Evolutionary conservation across 1,140 invertebrate genomes (phyloP), one percentile per base, ranked within the genome.

Genomic region (Bombyx mandarina): DNA sequence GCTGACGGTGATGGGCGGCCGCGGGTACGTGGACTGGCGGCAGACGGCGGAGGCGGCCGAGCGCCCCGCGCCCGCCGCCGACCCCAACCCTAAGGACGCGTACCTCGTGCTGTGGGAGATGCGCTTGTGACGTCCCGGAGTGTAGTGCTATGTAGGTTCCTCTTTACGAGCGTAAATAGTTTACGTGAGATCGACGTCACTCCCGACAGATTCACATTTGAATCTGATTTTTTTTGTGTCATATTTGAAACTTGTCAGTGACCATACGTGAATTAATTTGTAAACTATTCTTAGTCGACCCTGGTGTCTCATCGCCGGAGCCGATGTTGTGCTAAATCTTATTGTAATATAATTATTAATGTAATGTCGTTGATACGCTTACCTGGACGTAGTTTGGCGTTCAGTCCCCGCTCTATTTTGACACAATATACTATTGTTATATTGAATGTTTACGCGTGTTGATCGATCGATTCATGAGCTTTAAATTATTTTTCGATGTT

Each of bases 101-200:
- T 94, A 96, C 86, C 93, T 96, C 65, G 93, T 97, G 45, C 89
- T 97, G 8, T 97, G 95, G 95, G 96, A 97, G 88, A 94, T 95
- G 90, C 96, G 96, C 74, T 91, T 96, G 90, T 96, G 88, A 90
- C 67, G 56, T 55, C 49, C 5, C 9, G 8, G 22, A 46, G 4
- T 9, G 9, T 51, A 6, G 3, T 42, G 48, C n/a, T 8, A n/a
- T 43, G 9, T 35, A 35, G 26, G 6, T 52, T 42, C 9, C 1
- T 52, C 26, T 35, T 35, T 52, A 52, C 51, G 18, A 22, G n/a
- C 51, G 51, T 43, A 52, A 26, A 35, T 51, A 9, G 8, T 52
- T 26, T 43, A 9, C 10, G 26, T 42, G 9, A 35, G 51, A 42
- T 35, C 26, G 26, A 5, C 26, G 26, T 35, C 26, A 35, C 26